Conservation (phyloP, 1,140 invertebrate genomes). For the silkworm (Bombyx mori) region DNA sequence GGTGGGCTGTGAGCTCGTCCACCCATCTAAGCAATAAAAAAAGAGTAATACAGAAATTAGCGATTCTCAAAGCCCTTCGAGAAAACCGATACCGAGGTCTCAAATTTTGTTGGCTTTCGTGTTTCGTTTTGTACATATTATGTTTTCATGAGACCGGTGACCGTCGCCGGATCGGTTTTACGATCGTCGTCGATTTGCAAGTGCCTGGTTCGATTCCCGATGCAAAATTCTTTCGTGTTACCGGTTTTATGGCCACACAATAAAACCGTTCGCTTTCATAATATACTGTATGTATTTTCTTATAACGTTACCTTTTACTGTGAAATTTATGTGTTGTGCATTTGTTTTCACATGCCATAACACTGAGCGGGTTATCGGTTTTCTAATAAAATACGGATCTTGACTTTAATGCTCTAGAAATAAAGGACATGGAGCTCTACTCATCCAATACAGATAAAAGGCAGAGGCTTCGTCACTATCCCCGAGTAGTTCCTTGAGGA, state of each 20-base stretch:
- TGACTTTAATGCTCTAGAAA: no score
- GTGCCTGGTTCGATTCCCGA: conserved; percentile 37
- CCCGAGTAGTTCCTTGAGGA: no score
- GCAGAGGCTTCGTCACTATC: no score
- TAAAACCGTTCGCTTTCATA: conserved; percentile 35
- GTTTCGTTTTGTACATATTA: background rate
- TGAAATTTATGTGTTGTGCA: conserved; percentile 22
- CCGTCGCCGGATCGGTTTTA: conserved; percentile 34
- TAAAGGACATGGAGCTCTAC: no score
- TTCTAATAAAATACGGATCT: no score
- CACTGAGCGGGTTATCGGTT: no score
- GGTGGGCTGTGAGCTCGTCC: no score
- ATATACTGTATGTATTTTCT: conserved; percentile 27
- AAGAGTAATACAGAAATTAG: background rate
- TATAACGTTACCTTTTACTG: conserved; percentile 12
- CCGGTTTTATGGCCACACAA: conserved; percentile 30
- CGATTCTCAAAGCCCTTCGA: background rate
- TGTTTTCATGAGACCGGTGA: conserved; percentile 43
- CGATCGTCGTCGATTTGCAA: conserved; percentile 37
- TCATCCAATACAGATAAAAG: no score
- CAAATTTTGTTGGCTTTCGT: background rate
- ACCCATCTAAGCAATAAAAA: no score
- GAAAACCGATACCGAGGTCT: background rate
- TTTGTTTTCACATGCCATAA: conserved; percentile 22
- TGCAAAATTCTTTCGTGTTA: conserved; percentile 24